phyloP scores from a whole-genome alignment of 2,888 invertebrate genomes.

The Deladenus siricidicola region DNA sequence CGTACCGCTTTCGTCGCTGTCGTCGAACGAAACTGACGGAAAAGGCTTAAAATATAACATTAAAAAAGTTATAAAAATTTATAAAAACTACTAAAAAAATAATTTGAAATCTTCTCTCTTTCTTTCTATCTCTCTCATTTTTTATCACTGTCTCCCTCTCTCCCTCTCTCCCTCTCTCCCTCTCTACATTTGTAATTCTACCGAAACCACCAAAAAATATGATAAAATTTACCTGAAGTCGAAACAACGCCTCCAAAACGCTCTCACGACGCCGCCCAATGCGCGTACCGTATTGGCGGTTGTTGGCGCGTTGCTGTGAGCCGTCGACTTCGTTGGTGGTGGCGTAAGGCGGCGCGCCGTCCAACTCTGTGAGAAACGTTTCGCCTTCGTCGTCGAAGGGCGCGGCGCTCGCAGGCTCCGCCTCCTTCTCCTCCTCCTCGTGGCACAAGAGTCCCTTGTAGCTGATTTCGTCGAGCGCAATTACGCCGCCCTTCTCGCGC shows the following conservation, averaged over 20 bases:
- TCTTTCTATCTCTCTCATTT: too few species aligned
- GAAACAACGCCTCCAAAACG: neutral
- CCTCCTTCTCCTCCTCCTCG: slow-evolving; percentile 29
- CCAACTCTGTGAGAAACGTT: neutral
- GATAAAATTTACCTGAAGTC: neutral
- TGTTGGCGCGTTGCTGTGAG: neutral
- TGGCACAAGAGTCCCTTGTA: slow-evolving; percentile 32
- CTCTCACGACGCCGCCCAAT: neutral
- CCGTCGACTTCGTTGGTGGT: slow-evolving; percentile 7
- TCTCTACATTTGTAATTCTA: too few species aligned
- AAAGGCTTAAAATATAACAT: too few species aligned
- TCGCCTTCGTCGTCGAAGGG: neutral
- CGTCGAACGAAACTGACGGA: too few species aligned
- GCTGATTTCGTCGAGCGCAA: slow-evolving; percentile 30
- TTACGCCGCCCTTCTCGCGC: slow-evolving; percentile 34
- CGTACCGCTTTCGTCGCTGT: too few species aligned
- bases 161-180: too few species aligned
- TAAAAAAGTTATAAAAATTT: too few species aligned
- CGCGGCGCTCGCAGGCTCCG: neutral
- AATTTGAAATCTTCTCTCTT: too few species aligned
- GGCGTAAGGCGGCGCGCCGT: neutral
- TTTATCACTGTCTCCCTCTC: too few species aligned
- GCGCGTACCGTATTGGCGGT: neutral
- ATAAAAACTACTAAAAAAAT: too few species aligned
- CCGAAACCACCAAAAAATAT: too few species aligned